These are phyloP conservation scores for Philypnodon macrostomus DNA, from an alignment of 2,797 vertebrate species.

Conservation along the genomic window DNA sequence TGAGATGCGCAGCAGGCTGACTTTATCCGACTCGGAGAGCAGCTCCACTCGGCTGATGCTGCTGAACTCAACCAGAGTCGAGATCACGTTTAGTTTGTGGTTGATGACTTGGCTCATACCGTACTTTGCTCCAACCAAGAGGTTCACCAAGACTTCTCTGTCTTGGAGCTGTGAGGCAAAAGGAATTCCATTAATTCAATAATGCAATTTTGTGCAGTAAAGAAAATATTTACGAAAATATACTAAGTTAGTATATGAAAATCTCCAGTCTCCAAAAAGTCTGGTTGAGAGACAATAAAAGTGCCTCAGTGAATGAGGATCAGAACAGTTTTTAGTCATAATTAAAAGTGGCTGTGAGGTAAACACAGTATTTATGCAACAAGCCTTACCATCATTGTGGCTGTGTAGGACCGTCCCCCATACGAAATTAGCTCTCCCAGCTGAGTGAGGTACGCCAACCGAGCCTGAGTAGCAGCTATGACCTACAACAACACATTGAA, in stretches of 20 bases:
- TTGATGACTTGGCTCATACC: slow-evolving; percentile 97
- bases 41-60: slow-evolving; percentile 92
- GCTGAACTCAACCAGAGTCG: slow-evolving; percentile 90
- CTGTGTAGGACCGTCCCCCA: slow-evolving; percentile 90
- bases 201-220: neutral
- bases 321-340: too few relatives aligned
- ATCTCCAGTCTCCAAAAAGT: too few relatives aligned
- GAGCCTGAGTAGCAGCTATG: slow-evolving; percentile 86
- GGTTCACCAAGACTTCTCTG: slow-evolving; percentile 87
- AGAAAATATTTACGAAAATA: neutral
- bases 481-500: slow-evolving; percentile 65
- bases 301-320: too few relatives aligned
- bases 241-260: too few relatives aligned
- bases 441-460: slow-evolving; percentile 93
- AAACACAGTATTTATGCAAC: neutral
- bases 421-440: slow-evolving; percentile 95
- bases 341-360: too few relatives aligned
- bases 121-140: slow-evolving; percentile 93
- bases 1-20: slow-evolving; percentile 93
- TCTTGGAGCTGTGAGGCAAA: slow-evolving; percentile 86
- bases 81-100: slow-evolving; percentile 94
- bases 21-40: slow-evolving; percentile 89
- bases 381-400: slow-evolving; percentile 88
- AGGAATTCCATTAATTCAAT: neutral
- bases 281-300: too few relatives aligned